Conservation (phyloP, 2,888 invertebrate species). For the Corythucha ciliata region DNA sequence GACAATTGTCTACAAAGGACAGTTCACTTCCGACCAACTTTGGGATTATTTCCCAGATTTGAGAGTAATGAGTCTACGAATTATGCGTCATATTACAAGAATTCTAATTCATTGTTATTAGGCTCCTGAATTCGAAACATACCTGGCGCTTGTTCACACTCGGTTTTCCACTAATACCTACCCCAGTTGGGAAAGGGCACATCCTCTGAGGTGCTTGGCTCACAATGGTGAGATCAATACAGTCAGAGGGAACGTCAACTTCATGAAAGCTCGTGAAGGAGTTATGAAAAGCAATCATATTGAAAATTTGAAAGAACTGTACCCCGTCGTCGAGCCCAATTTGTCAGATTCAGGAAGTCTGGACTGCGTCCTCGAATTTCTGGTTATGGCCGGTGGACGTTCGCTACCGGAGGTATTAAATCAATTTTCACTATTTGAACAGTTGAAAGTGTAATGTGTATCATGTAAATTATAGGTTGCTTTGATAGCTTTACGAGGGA, state of each 20-base stretch:
- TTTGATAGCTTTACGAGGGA: neutral
- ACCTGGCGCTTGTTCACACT: constrained; percentile 93
- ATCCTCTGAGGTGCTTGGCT: constrained; percentile 91
- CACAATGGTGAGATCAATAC: constrained; percentile 99
- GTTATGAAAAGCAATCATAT: constrained; percentile 84
- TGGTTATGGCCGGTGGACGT: constrained; percentile 85
- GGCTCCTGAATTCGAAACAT: constrained; percentile 82
- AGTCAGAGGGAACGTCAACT: constrained; percentile 92
- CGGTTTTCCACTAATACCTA: constrained; percentile 99
- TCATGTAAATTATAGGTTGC: no score
- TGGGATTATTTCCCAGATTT: constrained; percentile 66
- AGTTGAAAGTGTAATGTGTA: no score
- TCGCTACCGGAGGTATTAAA: constrained; percentile 81
- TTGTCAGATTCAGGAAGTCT: constrained; percentile 96
- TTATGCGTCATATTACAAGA: neutral
- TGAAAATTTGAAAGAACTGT: constrained; percentile 74
- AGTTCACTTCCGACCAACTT: constrained; percentile 89
- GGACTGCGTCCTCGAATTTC: constrained; percentile 96
- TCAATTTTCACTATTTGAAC: no score
- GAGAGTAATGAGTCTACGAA: constrained; percentile 39
- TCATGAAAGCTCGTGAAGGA: constrained; percentile 97
- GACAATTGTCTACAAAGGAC: constrained; percentile 94
- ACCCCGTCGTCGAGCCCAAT: constrained; percentile 95
- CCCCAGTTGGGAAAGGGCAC: constrained; percentile 98
- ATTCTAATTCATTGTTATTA: constrained; percentile 42